phyloP scores from a whole-genome alignment of 2,113 vertebrate genomes.

The Antigone vipio region DNA sequence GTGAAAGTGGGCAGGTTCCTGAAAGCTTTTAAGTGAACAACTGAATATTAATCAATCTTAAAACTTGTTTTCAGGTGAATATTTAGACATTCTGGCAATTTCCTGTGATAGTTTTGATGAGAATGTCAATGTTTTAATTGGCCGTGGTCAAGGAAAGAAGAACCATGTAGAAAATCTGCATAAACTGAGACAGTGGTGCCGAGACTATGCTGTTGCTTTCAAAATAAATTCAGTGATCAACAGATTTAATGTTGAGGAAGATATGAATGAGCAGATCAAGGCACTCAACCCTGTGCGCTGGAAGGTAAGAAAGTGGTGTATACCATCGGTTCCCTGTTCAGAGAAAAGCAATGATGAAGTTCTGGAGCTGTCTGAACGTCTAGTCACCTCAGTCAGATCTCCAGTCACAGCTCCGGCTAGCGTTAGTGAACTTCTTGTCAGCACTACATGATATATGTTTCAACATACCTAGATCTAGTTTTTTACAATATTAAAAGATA shows the following conservation, averaged over 20 bases:
- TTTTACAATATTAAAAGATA: not conserved
- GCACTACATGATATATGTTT: not conserved
- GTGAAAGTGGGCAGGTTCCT: not conserved
- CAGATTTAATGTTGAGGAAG: constrained; percentile 88
- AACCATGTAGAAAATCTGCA: constrained; percentile 87
- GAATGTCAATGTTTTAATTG: constrained; percentile 86
- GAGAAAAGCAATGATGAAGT: not conserved
- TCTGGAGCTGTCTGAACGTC: not conserved
- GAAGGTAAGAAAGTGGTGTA: constrained; percentile 77
- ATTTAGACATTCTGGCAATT: constrained; percentile 91
- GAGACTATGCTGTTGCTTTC: constrained; percentile 87
- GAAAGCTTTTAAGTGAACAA: not conserved
- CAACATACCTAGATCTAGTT: not conserved
- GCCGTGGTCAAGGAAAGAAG: constrained; percentile 86
- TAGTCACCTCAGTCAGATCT: not conserved
- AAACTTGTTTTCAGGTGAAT: constrained; percentile 74
- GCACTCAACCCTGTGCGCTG: constrained; percentile 88
- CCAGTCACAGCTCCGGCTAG: not conserved
- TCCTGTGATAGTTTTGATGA: constrained; percentile 95
- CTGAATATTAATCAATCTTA: not conserved
- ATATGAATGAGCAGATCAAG: constrained; percentile 83
- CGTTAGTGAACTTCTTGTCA: not conserved
- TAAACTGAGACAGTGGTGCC: constrained; percentile 85
- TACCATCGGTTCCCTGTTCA: not conserved
- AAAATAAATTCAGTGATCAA: constrained; percentile 97